These are phyloP conservation scores for Argyresthia albistria DNA, from an alignment of 2,888 invertebrate genomes.

Conservation along the genomic window DNA sequence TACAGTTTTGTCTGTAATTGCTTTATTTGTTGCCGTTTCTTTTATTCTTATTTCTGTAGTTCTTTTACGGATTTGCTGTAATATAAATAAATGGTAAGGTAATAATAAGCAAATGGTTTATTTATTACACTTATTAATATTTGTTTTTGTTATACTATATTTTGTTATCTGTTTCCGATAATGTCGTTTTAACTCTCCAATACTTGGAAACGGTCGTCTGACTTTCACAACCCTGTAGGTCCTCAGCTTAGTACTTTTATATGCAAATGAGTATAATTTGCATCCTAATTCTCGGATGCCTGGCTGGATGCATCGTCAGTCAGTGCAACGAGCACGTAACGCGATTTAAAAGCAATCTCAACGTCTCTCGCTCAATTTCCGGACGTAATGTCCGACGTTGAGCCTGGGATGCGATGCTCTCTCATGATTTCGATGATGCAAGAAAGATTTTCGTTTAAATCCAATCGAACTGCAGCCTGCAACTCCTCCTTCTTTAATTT, in stretches of 20 bases:
- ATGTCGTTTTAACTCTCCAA: no score
- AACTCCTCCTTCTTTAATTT: not conserved
- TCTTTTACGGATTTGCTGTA: not conserved
- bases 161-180: no score
- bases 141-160: no score
- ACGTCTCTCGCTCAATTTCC: slow-evolving; percentile 53
- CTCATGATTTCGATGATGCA: no score
- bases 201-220: no score
- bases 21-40: not conserved
- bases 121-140: not conserved
- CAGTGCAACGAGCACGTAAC: slow-evolving; percentile 35
- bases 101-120: not conserved
- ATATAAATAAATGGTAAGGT: no score
- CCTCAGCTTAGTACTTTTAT: no score
- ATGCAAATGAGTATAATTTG: not conserved
- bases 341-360: slow-evolving; percentile 65
- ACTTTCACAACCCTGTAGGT: no score
- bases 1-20: not conserved
- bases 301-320: slow-evolving; percentile 13
- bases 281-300: slow-evolving; percentile 3
- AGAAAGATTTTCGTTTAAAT: not conserved
- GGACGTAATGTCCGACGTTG: slow-evolving; percentile 28
- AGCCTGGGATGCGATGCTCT: no score
- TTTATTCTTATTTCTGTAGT: not conserved
- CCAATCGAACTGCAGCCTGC: not conserved